Evolutionary conservation across 2,888 invertebrate genomes (phyloP), one percentile per base, ranked within the genome.

Genomic region (Chrysomela aeneicollis): DNA sequence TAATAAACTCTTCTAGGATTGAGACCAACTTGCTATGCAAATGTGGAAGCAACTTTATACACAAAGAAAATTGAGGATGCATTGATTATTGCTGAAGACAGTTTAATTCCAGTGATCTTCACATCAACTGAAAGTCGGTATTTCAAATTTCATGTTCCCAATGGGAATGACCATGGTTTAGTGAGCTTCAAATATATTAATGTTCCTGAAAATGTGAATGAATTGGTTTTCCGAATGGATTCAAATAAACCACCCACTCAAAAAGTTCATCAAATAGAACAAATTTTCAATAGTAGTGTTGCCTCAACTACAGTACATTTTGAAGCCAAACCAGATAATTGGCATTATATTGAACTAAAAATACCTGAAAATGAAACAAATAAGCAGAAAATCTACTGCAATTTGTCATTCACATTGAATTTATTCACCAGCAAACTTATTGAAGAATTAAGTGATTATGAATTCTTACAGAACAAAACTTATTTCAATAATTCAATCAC

Each of bases 321-420:
- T 76, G 80, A 83, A 67, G 87, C 88, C 0, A 82, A 86, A 65
- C 87, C 88, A 15, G 85, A 82, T 68, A 79, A 85, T 2, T 89
- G 88, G 87, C 89, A 90, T 78, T 90, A 87, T 73, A 82, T 89
- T 3, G 79, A 82, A 37, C 76, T 86, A 46, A 73, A 76, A 67
- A 84, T 75, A 32, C 62, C 60, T 21, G 54, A 51, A 62, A 26
- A 26, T 6, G 59, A 55, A 4, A 26, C 26, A 32, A n/a, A 42
- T 15, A 51, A 54, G 22, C 64, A 68, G 21, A 32, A 47, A 19
- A 42, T 46, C 26, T 37, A 19, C 22, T 46, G 62, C 4, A 55
- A 59, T 53, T 57, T 66, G 47, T 68, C 60, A n/a, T 59, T 63
- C 47, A 53, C 30, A 17, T 12, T 68, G n/a, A 63, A 54, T 32